These are phyloP conservation scores for Stenurella melanura DNA, from an alignment of 2,888 invertebrate genomes.

Conservation along the genomic window DNA sequence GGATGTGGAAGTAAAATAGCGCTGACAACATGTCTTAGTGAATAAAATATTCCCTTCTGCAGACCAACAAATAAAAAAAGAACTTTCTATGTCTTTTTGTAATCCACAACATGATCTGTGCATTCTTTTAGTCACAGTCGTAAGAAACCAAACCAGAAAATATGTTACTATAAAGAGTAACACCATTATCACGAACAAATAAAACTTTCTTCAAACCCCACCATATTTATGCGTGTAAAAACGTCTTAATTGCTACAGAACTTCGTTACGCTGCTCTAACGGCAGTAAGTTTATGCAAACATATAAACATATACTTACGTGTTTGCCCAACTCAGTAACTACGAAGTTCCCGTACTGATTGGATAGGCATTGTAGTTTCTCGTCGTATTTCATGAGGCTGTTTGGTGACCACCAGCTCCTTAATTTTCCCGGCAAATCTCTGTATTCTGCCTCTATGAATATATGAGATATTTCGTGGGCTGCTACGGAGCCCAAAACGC, in stretches of 20 bases:
- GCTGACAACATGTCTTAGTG: too few species aligned
- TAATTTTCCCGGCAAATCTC: constrained; percentile 86
- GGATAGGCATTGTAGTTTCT: constrained; percentile 90
- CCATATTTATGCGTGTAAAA: background rate
- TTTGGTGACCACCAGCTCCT: constrained; percentile 92
- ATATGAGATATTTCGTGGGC: constrained; percentile 70
- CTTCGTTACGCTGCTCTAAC: background rate
- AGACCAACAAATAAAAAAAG: too few species aligned
- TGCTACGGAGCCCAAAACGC: constrained; percentile 67
- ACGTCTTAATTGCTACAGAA: background rate
- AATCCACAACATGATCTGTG: too few species aligned
- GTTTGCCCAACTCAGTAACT: constrained; percentile 82
- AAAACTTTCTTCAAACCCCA: too few species aligned
- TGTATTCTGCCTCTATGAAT: constrained; percentile 81
- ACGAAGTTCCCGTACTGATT: constrained; percentile 93
- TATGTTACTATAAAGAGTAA: too few species aligned
- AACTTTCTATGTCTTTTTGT: too few species aligned
- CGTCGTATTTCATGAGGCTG: constrained; percentile 86
- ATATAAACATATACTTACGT: constrained; percentile 74
- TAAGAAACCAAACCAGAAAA: too few species aligned
- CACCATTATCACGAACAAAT: too few species aligned
- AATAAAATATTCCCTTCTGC: too few species aligned
- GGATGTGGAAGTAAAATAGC: too few species aligned
- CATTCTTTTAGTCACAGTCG: too few species aligned
- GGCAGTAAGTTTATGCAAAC: background rate